Evolutionary conservation across 2,888 invertebrate genomes (phyloP), one percentile per base, ranked within the genome.

Genomic region (Sclerodermus sp.): DNA sequence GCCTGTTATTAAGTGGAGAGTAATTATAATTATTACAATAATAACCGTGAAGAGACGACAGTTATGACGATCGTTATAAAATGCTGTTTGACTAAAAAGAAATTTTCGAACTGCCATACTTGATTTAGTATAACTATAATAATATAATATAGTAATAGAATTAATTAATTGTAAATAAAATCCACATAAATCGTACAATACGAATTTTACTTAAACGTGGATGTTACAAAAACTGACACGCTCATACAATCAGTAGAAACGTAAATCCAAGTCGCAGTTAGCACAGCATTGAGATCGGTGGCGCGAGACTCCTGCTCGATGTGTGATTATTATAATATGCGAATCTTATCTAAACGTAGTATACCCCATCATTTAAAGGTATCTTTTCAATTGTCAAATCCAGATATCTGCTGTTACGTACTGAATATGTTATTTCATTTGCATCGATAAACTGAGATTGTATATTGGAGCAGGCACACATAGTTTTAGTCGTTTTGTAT

Each of bases 241-340:
- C 62, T 64, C 62, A 53, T 63, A 60, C 63, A 66, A 52, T 49
- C 48, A 51, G 54, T 34, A 29, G 56, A 43, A 48, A 23, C 23
- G 23, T 53, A 58, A 57, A 66, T 62, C 56, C 57, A 64, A 70
- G 63, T 69, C 66, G 64, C 55, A 67, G 62, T 65, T 64, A 71
- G 67, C 68, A 66, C 70, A 68, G 62, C 64, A 70, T 60, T 74
- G 73, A 74, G 73, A 74, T 74, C 74, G 67, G 63, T 70, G 64
- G 65, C 68, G 63, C 68, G 57, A 64, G 47, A 64, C 66, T 69
- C 70, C 64, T 67, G 66, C 65, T 71, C 64, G 67, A 54, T 61
- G 57, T 68, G 23, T 23, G 8, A 23, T 8, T 3, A 8, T 23
- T 23, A 23, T 8, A 23, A 23, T 23, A 23, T 23, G 8, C 23